A percentile compares a stretch with the other conserved stretches of the same genome.
Conservation (phyloP, 2,888 invertebrate genomes). For the Leptarthrus brevirostris region DNA sequence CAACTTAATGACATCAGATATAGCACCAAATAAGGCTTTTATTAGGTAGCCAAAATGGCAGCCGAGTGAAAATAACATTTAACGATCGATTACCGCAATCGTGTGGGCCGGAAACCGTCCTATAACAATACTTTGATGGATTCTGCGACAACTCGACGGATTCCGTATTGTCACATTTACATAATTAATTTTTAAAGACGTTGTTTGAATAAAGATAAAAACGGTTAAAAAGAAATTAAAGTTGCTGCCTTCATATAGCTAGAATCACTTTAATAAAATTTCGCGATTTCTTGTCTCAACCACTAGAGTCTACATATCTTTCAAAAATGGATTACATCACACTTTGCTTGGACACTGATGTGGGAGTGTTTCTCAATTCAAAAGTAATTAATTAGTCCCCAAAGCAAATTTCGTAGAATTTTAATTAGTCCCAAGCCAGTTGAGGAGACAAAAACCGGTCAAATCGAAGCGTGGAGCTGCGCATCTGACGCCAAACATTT, state of each 20-base stretch:
- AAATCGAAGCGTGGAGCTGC: not conserved
- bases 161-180: constrained; percentile 6
- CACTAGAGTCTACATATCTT: no score
- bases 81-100: constrained; percentile 15
- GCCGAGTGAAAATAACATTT: constrained; percentile 24
- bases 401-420: not conserved
- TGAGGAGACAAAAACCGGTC: not conserved
- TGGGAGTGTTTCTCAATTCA: constrained; percentile 29
- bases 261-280: not conserved
- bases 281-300: not conserved
- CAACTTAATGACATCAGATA: constrained; percentile 41
- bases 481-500: not conserved
- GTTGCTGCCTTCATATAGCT: not conserved
- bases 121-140: not conserved
- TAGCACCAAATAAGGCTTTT: constrained; percentile 25
- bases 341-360: not conserved
- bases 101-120: constrained; percentile 10
- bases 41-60: constrained; percentile 26
- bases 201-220: not conserved
- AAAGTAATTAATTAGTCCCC: constrained; percentile 20
- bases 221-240: constrained; percentile 2
- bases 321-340: constrained; percentile 31
- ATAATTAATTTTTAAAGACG: constrained; percentile 26
- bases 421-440: constrained; percentile 6
- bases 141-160: constrained; percentile 12